Conservation (phyloP, 2,888 invertebrate species). For the Cheilosia vulpina region DNA sequence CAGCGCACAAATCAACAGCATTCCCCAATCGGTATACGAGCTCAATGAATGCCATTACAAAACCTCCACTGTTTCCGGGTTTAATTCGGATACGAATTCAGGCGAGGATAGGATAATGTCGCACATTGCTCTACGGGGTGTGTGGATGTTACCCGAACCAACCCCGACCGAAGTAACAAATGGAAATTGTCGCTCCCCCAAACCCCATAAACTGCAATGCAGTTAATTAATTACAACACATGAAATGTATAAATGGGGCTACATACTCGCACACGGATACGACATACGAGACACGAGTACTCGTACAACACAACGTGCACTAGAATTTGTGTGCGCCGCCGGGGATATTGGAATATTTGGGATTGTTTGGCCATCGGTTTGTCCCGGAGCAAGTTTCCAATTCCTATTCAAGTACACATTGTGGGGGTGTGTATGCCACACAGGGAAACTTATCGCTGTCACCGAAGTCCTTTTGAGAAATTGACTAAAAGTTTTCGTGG, state of each 20-base stretch:
- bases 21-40: conserved; percentile 29
- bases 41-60: conserved; percentile 62
- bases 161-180: conserved; percentile 47
- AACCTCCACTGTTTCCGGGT: conserved; percentile 69
- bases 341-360: conserved; percentile 72
- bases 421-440: conserved; percentile 29
- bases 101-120: conserved; percentile 62
- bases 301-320: not conserved
- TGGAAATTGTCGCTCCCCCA: conserved; percentile 51
- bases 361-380: conserved; percentile 69
- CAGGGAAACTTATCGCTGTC: conserved; percentile 65
- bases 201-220: conserved; percentile 65
- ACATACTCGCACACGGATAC: conserved; percentile 30
- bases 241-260: conserved; percentile 67
- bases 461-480: conserved; percentile 70
- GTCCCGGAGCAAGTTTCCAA: conserved; percentile 53
- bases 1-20: conserved; percentile 21
- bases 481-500: conserved; percentile 73
- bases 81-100: conserved; percentile 60
- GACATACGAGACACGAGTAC: not conserved
- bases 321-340: conserved; percentile 43
- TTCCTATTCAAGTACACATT: conserved; percentile 54
- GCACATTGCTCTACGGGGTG: conserved; percentile 24
- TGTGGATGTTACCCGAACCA: conserved; percentile 40
- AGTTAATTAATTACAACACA: conserved; percentile 75